Conservation (phyloP, 2,113 vertebrate species). For the Nettapus auritus region DNA sequence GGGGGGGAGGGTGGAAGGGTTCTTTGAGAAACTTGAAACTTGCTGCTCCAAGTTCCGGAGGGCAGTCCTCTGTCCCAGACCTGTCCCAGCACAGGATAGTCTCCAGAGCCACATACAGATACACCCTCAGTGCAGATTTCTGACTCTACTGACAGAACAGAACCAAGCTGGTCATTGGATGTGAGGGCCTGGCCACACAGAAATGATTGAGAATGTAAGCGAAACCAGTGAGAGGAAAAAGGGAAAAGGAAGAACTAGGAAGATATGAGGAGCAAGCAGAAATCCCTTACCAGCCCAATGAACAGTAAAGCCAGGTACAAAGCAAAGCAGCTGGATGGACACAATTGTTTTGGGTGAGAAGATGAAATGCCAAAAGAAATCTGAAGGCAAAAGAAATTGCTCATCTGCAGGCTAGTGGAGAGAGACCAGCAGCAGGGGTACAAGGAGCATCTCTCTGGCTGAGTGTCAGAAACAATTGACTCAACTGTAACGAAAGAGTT, state of each 20-base stretch:
- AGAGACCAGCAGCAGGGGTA: not conserved
- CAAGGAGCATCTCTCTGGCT: not conserved
- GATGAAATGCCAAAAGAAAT: not conserved
- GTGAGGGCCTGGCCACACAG: not conserved
- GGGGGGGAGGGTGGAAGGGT: too few species aligned
- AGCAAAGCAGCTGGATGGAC: not conserved
- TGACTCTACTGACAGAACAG: not conserved
- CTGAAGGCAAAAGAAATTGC: not conserved
- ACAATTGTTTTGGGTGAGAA: not conserved
- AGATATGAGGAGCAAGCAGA: not conserved
- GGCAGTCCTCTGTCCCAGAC: too few species aligned
- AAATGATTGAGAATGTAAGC: not conserved
- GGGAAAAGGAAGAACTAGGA: not conserved
- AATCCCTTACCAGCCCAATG: not conserved
- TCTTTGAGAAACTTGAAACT: too few species aligned
- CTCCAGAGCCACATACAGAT: not conserved
- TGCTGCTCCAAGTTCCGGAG: too few species aligned
- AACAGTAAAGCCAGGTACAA: not conserved
- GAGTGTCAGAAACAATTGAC: not conserved
- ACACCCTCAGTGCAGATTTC: not conserved
- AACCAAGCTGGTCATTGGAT: not conserved
- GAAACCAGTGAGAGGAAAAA: not conserved
- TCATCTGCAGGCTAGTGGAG: not conserved
- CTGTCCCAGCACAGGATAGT: not conserved
- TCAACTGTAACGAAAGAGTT: not conserved